Conservation (phyloP, 2,888 invertebrate species). For the Prosapia bicincta region DNA sequence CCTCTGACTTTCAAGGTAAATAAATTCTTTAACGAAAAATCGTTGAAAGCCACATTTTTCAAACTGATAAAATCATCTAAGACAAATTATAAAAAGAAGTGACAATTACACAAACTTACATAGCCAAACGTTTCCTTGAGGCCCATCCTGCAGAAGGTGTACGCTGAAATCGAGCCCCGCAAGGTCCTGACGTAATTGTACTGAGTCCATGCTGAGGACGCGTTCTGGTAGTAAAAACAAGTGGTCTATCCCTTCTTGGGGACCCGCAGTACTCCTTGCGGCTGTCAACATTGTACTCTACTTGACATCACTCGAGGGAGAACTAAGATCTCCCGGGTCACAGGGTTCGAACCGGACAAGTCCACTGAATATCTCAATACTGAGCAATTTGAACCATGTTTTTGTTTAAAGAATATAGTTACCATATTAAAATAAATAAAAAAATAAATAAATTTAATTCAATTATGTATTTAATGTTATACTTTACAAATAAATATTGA, state of each 20-base stretch:
- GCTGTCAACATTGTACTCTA: constrained; percentile 33
- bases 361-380: background rate
- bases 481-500: too few species aligned
- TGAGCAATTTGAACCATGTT: background rate
- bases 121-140: constrained; percentile 56
- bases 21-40: too few species aligned
- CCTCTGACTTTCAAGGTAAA: too few species aligned
- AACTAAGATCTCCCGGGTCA: background rate
- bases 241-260: constrained; percentile 53
- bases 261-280: constrained; percentile 37
- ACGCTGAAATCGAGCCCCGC: constrained; percentile 54
- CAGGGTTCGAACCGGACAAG: too few species aligned
- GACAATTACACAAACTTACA: constrained; percentile 50
- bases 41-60: too few species aligned
- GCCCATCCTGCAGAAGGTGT: constrained; percentile 52
- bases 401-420: background rate
- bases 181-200: constrained; percentile 52
- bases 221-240: constrained; percentile 54
- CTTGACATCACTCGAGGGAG: background rate
- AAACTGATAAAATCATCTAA: too few species aligned
- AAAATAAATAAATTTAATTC: too few species aligned
- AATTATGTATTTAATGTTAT: too few species aligned
- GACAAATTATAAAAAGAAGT: too few species aligned
- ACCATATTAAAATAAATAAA: too few species aligned
- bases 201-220: constrained; percentile 54